Evolutionary conservation across 2,797 vertebrate genomes (phyloP).

Genomic region (Sternarchorhynchus goeldii): DNA sequence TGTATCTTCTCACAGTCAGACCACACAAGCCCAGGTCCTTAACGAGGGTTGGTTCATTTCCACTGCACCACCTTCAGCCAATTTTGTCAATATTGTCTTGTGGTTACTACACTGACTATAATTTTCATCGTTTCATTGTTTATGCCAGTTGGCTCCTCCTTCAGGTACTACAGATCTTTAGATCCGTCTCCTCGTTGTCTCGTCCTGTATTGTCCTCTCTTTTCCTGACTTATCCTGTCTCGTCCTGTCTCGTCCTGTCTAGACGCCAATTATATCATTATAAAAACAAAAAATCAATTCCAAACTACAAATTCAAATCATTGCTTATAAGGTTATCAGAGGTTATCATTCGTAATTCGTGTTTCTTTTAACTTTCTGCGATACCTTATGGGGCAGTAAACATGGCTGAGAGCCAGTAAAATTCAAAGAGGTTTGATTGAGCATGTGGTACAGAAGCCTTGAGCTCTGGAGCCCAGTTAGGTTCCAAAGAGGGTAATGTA

Average conservation of each 20-base stretch:
- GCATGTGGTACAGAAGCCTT: slow-evolving; percentile 54
- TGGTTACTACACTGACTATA: no score
- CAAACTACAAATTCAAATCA: neutral
- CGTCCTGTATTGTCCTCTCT: no score
- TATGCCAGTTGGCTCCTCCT: neutral
- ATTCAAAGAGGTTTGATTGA: slow-evolving; percentile 40
- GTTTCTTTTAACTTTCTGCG: neutral
- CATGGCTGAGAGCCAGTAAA: slow-evolving; percentile 4
- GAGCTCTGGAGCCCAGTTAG: slow-evolving; percentile 58
- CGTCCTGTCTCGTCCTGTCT: neutral
- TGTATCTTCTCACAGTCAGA: neutral
- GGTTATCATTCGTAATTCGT: neutral
- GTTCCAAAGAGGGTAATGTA: slow-evolving; percentile 67
- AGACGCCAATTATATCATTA: neutral
- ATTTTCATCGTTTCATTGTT: neutral
- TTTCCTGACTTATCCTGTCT: no score
- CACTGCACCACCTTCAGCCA: no score
- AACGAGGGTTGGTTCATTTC: no score
- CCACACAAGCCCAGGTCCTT: no score
- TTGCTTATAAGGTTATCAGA: neutral
- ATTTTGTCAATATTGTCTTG: no score
- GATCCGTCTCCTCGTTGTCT: neutral
- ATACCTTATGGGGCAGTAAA: slow-evolving; percentile 2
- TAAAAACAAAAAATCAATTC: neutral
- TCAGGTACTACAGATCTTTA: neutral